Evolutionary conservation across 2,888 invertebrate species (phyloP), one percentile per base, ranked within the genome.

Genomic region (Strigamia maritima): DNA sequence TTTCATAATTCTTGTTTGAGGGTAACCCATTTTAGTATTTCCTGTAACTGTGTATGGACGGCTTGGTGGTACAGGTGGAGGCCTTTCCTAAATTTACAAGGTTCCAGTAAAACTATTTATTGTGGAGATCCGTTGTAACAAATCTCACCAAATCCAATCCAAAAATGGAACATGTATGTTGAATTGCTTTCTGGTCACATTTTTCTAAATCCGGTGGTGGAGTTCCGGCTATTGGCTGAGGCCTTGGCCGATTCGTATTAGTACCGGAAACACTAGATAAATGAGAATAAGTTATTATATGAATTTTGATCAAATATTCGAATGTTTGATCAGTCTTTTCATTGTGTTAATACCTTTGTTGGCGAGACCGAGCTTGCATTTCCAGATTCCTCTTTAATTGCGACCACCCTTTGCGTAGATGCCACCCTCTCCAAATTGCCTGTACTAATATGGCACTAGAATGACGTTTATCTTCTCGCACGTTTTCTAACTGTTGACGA

Each of bases 1-100:
- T 87, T 94, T 94, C 93, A 97, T 94, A 80, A 93, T 89, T 85
- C 97, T 90, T 83, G 92, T 93, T 88, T 97, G 97, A 81, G 97
- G 97, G 88, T 96, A 97, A 83, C 94, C 93, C 82, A 95, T 88
- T 88, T 95, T 95, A 80, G 94, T 93, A 86, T 95, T 94, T 83
- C 94, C 94, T 35, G 92, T 89, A 80, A 97, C 94, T 7, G 95
- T 95, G 87, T 97, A 97, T 1, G 94, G 91, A 83, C 97, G 90
- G 84, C 94, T 92, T 40, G 94, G 93, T 76, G 97, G 97, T 82
- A 97, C 91, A 38, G 96, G 95, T 44, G 97, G 97, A 44, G 96
- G 95, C 81, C 94, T 90, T 87, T 95, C 95, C 93, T 93, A 86
- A 65, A 35, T 8, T 6, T 10, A 35, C 6, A 35, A 35, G 35